A percentile compares a stretch with the other conserved stretches of the same genome.
These are phyloP conservation scores for Carlito syrichta DNA, from an alignment of 2,113 vertebrate genomes.

Conservation along the genomic window DNA sequence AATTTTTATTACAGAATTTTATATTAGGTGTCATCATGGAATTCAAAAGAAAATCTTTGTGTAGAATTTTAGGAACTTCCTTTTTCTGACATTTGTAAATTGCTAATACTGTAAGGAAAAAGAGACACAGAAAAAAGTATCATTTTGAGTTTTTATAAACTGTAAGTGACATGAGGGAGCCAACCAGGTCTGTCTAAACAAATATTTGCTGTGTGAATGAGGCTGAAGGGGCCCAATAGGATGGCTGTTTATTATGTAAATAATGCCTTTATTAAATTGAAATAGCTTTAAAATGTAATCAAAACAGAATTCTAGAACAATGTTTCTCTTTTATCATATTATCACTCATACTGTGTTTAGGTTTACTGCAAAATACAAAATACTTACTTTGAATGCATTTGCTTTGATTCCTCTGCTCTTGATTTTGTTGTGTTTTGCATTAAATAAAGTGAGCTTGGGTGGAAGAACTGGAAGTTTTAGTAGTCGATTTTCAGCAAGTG, in stretches of 20 bases:
- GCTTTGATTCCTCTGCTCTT: slow-evolving; percentile 95
- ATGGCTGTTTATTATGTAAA: background rate
- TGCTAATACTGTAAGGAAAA: slow-evolving; percentile 19
- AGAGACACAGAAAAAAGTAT: background rate
- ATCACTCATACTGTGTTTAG: background rate
- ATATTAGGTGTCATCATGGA: background rate
- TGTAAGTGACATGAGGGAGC: background rate
- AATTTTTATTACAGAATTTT: slow-evolving; percentile 27
- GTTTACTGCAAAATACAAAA: slow-evolving; percentile 1
- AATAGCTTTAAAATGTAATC: slow-evolving; percentile 1
- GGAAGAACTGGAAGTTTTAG: slow-evolving; percentile 94
- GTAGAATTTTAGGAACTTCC: background rate
- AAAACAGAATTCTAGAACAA: background rate
- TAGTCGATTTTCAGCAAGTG: slow-evolving; percentile 93
- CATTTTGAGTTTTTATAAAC: background rate
- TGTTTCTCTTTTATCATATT: background rate
- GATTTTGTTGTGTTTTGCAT: slow-evolving; percentile 92
- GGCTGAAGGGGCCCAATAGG: background rate
- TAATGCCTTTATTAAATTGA: slow-evolving; percentile 6
- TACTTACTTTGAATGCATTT: slow-evolving; percentile 94
- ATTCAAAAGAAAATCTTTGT: slow-evolving; percentile 15
- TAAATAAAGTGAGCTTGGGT: slow-evolving; percentile 89
- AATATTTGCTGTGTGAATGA: background rate
- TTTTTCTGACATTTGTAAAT: slow-evolving; percentile 22
- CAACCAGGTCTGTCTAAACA: background rate